Percentiles rank a stretch among this genome's conserved stretches.
Conservation (phyloP, 2,888 invertebrate genomes). For the Neoascia interrupta region DNA sequence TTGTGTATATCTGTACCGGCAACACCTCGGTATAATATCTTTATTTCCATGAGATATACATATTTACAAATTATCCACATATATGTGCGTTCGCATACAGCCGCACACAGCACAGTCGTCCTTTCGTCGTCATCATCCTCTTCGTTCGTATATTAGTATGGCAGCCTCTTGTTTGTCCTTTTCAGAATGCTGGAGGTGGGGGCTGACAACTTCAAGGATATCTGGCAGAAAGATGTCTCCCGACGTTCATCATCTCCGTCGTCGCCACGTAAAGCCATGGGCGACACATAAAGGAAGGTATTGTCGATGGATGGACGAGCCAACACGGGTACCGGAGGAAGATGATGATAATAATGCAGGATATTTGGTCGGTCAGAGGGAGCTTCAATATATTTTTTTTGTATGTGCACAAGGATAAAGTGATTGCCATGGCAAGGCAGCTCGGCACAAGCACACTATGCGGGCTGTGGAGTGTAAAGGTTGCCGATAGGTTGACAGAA, state of each 20-base stretch:
- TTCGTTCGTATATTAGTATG: constrained; percentile 48
- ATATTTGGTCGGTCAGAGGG: constrained; percentile 66
- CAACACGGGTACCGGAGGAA: constrained; percentile 50
- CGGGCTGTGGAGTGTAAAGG: constrained; percentile 41
- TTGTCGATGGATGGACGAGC: constrained; percentile 47
- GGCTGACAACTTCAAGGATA: constrained; percentile 66
- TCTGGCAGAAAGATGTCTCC: constrained; percentile 68
- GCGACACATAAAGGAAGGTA: constrained; percentile 61
- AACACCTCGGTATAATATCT: constrained; percentile 69
- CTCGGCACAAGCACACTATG: constrained; percentile 1
- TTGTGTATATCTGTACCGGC: constrained; percentile 34
- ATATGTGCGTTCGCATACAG: constrained; percentile 38
- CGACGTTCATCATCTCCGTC: constrained; percentile 58
- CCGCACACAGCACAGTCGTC: constrained; percentile 23
- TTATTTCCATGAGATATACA: constrained; percentile 63
- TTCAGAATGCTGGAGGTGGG: constrained; percentile 34
- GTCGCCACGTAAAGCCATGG: constrained; percentile 51
- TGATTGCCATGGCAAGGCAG: constrained; percentile 54
- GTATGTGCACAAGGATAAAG: constrained; percentile 51
- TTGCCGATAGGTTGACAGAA: constrained; percentile 53
- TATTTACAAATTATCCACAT: constrained; percentile 67
- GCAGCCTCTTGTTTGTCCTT: constrained; percentile 67
- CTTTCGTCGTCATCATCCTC: constrained; percentile 28
- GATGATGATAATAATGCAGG: constrained; percentile 69
- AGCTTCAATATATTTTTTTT: constrained; percentile 26